Evolutionary conservation across 2,113 vertebrate genomes (phyloP).

Genomic region (Neogobius melanostomus): DNA sequence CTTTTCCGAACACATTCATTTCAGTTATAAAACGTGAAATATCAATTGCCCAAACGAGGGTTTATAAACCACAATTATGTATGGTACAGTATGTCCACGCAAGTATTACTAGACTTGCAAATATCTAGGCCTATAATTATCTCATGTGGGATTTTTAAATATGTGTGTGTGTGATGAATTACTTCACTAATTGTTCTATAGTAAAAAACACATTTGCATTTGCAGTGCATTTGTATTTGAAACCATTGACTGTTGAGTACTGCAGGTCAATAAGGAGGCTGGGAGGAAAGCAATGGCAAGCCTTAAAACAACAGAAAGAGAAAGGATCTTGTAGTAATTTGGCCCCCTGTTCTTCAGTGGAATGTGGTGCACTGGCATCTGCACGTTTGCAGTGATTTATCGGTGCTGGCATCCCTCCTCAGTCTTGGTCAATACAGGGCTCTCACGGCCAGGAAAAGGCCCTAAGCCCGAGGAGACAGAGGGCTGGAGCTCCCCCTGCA

Average conservation of each 20-base stretch:
- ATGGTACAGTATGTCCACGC: no score
- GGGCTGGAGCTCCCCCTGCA: conserved; percentile 66
- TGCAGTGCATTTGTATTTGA: no score
- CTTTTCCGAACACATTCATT: no score
- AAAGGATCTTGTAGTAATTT: conserved; percentile 70
- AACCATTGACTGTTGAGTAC: background rate
- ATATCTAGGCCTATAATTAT: no score
- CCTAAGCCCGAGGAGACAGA: conserved; percentile 74
- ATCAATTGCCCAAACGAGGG: no score
- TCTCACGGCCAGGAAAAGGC: conserved; percentile 68
- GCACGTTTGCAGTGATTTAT: conserved; percentile 76
- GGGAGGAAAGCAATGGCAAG: conserved; percentile 18
- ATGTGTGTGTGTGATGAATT: no score
- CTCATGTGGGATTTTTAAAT: no score
- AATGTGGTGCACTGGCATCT: conserved; percentile 75
- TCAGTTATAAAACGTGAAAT: no score
- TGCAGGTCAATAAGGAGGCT: conserved; percentile 15
- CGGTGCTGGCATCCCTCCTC: conserved; percentile 52
- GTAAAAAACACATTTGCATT: no score
- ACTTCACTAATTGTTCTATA: no score
- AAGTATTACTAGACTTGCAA: no score
- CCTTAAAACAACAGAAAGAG: conserved; percentile 76
- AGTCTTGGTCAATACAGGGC: conserved; percentile 63
- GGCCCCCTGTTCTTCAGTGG: conserved; percentile 68
- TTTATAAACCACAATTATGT: no score